phyloP scores from a whole-genome alignment of 2,113 vertebrate species.

The Elachura formosa region DNA sequence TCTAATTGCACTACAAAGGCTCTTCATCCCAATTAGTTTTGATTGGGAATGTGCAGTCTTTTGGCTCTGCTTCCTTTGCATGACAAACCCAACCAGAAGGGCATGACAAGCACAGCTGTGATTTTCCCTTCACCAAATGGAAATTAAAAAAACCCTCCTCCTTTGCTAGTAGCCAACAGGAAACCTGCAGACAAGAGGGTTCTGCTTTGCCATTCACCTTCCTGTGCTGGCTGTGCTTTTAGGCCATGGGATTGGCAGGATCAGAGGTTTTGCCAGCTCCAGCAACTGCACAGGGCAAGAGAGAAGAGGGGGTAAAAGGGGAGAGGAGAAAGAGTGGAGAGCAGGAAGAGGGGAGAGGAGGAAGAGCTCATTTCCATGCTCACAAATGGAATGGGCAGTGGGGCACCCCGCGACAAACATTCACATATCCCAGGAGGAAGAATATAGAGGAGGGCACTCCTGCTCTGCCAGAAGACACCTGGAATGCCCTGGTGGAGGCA shows the following conservation, averaged over 20 bases:
- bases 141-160: background rate
- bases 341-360: background rate
- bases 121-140: conserved; percentile 61
- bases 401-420: background rate
- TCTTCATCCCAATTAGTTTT: conserved; percentile 64
- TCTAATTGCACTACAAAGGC: conserved; percentile 54
- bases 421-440: background rate
- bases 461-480: background rate
- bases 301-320: background rate
- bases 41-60: conserved; percentile 67
- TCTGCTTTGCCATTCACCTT: conserved; percentile 38
- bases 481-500: background rate
- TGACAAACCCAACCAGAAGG: conserved; percentile 65
- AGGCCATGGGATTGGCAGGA: background rate
- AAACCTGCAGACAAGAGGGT: conserved; percentile 52
- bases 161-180: conserved; percentile 44
- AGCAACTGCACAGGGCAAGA: background rate
- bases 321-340: background rate
- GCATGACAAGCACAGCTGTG: conserved; percentile 57
- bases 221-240: conserved; percentile 33
- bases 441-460: background rate
- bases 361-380: background rate
- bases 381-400: background rate
- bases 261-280: conserved; percentile 4
- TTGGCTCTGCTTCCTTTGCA: conserved; percentile 66